phyloP scores from a whole-genome alignment of 2,888 invertebrate genomes.

The Kryphioiulus occultus region DNA sequence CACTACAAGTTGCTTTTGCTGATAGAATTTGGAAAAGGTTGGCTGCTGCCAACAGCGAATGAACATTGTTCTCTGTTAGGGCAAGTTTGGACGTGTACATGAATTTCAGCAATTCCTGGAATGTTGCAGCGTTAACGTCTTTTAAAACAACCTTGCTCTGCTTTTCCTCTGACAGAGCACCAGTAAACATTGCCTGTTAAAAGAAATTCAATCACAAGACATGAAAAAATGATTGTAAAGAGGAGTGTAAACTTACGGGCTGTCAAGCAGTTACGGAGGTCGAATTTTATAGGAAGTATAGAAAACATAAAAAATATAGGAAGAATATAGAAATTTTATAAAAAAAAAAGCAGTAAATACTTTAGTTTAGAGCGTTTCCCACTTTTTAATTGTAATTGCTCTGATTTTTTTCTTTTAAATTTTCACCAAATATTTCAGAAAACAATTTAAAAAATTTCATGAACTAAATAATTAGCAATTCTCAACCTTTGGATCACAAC shows the following conservation, averaged over 20 bases:
- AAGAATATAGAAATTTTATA: no score
- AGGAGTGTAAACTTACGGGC: background rate
- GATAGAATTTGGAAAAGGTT: conserved; percentile 63
- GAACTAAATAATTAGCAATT: no score
- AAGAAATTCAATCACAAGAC: background rate
- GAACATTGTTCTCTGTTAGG: conserved; percentile 64
- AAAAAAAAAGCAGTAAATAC: no score
- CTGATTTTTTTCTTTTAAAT: no score
- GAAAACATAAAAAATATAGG: no score
- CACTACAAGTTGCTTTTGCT: conserved; percentile 64
- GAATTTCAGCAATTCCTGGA: conserved; percentile 63
- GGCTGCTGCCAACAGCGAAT: conserved; percentile 64
- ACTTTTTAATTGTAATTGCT: no score
- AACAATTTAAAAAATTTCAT: background rate
- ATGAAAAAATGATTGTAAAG: background rate
- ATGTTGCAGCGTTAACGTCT: conserved; percentile 63
- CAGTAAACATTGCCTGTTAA: conserved; percentile 63
- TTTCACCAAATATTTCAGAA: no score
- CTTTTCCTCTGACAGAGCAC: conserved; percentile 63
- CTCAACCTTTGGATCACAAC: no score
- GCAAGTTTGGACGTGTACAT: conserved; percentile 63
- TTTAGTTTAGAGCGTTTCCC: no score
- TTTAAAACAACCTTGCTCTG: conserved; percentile 63
- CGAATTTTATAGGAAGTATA: no score
- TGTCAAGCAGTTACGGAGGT: background rate